These are phyloP conservation scores for Pseudoips prasinana DNA, from an alignment of 2,888 invertebrate species.

Conservation along the genomic window DNA sequence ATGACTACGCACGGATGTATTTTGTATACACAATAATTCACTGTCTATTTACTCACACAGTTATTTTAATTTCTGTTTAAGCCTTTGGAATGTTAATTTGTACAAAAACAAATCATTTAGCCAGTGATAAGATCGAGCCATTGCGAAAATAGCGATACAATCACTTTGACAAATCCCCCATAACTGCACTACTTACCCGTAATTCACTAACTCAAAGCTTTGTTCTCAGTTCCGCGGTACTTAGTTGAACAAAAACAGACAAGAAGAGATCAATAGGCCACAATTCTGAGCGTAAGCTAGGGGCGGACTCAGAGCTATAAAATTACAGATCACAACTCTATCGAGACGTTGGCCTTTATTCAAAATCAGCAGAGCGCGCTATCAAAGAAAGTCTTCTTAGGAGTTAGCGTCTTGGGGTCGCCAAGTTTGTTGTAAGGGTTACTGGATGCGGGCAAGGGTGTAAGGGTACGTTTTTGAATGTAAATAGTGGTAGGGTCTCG, in stretches of 20 bases:
- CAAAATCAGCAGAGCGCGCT: conserved; percentile 75
- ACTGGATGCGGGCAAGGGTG: conserved; percentile 68
- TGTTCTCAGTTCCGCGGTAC: conserved; percentile 38
- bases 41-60: too few species aligned
- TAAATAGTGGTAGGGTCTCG: conserved; percentile 77
- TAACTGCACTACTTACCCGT: conserved; percentile 25
- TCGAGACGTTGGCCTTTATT: conserved; percentile 79
- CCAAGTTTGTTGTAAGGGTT: conserved; percentile 77
- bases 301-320: conserved; percentile 78
- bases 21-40: too few species aligned
- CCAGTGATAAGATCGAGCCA: too few species aligned
- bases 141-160: conserved; percentile 16
- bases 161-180: conserved; percentile 15
- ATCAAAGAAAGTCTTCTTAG: conserved; percentile 80
- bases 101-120: too few species aligned
- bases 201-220: conserved; percentile 28
- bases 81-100: too few species aligned
- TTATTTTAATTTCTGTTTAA: too few species aligned
- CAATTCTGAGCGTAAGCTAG: conserved; percentile 61
- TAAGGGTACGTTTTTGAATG: conserved; percentile 75
- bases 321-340: conserved; percentile 81
- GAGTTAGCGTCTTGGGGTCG: conserved; percentile 78
- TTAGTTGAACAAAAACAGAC: conserved; percentile 59
- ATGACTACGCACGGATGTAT: too few species aligned
- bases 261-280: conserved; percentile 66